Percentiles rank a stretch among this genome's conserved stretches.
Evolutionary conservation across 1,140 invertebrate species (phyloP).

Genomic region (Dufourea novaeangliae): DNA sequence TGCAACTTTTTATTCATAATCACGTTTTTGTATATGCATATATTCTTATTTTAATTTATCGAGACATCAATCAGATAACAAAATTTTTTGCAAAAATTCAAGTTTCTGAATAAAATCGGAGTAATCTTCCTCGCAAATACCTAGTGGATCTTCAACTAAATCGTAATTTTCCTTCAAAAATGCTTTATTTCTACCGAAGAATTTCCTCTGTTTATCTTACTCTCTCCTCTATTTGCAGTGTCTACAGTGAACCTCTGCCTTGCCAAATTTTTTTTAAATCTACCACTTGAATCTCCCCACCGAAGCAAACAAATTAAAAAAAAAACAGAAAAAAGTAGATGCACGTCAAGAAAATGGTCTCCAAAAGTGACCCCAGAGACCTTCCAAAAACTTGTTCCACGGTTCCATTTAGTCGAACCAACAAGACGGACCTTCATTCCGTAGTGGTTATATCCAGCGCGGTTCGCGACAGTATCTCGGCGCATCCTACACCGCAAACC

Average conservation of each 20-base stretch:
- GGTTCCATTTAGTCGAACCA: not conserved
- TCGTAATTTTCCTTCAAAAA: no score
- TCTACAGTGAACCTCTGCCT: not conserved
- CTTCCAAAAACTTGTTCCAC: not conserved
- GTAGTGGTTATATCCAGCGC: not conserved
- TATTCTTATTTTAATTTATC: no score
- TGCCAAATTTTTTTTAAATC: not conserved
- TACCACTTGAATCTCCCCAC: not conserved
- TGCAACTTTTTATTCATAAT: no score
- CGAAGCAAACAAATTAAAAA: not conserved
- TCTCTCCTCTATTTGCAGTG: no score
- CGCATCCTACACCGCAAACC: slow-evolving; percentile 12
- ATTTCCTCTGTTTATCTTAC: no score
- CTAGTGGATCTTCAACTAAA: no score
- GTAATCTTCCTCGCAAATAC: no score
- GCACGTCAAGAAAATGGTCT: not conserved
- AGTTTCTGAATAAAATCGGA: no score
- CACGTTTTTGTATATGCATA: no score
- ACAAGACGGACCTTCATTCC: not conserved
- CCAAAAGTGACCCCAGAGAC: not conserved
- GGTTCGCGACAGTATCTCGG: not conserved
- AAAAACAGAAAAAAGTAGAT: not conserved
- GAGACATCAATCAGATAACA: no score
- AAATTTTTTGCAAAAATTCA: no score
- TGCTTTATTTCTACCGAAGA: no score